A percentile compares a stretch with the other conserved stretches of the same genome.
Conservation (phyloP, 2,797 vertebrate species). For the Arrhamphus sclerolepis region DNA sequence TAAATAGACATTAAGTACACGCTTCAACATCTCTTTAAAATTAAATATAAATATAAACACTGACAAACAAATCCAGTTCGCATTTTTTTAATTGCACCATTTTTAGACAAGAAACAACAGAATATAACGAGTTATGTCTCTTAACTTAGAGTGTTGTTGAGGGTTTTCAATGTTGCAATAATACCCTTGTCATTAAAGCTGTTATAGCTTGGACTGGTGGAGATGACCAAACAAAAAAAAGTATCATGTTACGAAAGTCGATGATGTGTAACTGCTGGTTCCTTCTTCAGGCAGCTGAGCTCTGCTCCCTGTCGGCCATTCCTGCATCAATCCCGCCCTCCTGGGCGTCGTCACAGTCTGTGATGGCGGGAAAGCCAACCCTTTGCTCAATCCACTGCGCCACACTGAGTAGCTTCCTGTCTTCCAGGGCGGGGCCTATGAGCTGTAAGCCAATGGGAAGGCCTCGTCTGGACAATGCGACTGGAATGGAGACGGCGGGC, state of each 20-base stretch:
- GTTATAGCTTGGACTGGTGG: no score
- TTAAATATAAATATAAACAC: background rate
- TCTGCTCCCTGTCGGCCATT: constrained; percentile 27
- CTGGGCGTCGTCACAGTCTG: constrained; percentile 61
- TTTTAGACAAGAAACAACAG: background rate
- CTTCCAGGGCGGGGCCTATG: constrained; percentile 86
- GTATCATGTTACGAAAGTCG: no score
- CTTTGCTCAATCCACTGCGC: constrained; percentile 93
- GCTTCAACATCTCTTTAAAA: background rate
- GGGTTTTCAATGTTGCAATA: no score
- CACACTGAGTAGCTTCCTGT: constrained; percentile 87
- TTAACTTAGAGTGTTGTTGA: no score
- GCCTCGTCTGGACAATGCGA: constrained; percentile 86
- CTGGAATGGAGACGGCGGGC: constrained; percentile 89
- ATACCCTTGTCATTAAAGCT: no score
- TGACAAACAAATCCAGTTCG: background rate
- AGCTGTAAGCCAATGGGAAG: constrained; percentile 94
- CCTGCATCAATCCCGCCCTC: constrained; percentile 1
- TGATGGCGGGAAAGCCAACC: constrained; percentile 85
- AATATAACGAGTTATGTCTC: background rate
- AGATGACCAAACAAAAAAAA: no score
- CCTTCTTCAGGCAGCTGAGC: constrained; percentile 30
- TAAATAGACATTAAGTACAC: background rate
- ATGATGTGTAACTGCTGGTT: background rate
- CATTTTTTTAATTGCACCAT: constrained; percentile 8